These are phyloP conservation scores for Urocyon cinereoargenteus DNA, from an alignment of 2,797 vertebrate genomes.

Conservation along the genomic window DNA sequence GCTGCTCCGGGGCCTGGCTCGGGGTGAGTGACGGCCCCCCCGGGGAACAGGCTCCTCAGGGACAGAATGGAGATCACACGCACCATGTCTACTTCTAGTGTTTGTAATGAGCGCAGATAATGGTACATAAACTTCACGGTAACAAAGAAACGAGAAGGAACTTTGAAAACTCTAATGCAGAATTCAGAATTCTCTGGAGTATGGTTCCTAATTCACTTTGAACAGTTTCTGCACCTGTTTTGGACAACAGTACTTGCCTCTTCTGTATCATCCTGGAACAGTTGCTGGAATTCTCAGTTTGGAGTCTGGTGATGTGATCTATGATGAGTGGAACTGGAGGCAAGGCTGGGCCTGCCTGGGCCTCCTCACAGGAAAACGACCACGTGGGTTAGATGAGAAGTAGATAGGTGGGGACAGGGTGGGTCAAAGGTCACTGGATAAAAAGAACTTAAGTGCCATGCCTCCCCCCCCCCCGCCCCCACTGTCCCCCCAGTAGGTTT, in stretches of 20 bases:
- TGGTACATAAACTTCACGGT: not conserved
- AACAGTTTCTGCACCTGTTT: not conserved
- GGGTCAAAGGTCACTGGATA: not conserved
- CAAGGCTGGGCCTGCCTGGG: not conserved
- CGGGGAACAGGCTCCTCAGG: not conserved
- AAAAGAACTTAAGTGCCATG: not conserved
- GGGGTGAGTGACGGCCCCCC: not conserved
- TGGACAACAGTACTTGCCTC: not conserved
- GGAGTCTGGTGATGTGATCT: not conserved
- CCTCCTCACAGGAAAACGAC: not conserved
- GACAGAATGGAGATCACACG: not conserved
- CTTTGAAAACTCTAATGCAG: not conserved
- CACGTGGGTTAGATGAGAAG: not conserved
- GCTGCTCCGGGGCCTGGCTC: not conserved
- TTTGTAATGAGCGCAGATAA: not conserved
- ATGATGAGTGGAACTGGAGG: not conserved
- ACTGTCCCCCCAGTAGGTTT: not conserved
- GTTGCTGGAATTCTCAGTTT: not conserved
- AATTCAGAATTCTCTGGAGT: not conserved
- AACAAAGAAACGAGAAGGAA: not conserved
- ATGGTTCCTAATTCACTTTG: not conserved
- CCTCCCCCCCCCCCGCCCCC: rapidly evolving
- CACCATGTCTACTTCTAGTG: not conserved
- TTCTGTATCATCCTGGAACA: not conserved
- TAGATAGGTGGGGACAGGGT: too few relatives aligned